These are phyloP conservation scores for Invenusta paracnida DNA, from an alignment of 2,888 invertebrate genomes.

Conservation along the genomic window DNA sequence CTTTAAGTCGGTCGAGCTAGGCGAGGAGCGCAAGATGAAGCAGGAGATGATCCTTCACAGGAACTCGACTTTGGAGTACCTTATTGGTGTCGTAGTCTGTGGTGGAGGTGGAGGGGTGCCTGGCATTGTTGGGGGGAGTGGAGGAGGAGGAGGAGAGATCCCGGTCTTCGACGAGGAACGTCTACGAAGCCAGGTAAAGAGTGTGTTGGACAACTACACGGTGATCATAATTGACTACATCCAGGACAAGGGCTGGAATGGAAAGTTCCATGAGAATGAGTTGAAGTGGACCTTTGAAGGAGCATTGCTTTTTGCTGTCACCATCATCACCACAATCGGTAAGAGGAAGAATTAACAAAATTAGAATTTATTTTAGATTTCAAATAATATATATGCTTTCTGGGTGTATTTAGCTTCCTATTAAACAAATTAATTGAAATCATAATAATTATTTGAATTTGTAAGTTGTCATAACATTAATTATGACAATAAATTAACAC, in stretches of 20 bases:
- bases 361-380: no score
- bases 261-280: background rate
- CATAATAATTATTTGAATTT: no score
- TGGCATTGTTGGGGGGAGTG: background rate
- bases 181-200: background rate
- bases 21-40: slow-evolving; percentile 24
- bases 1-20: slow-evolving; percentile 31
- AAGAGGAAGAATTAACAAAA: no score
- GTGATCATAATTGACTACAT: background rate
- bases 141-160: background rate
- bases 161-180: background rate
- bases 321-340: slow-evolving; percentile 37
- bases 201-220: background rate
- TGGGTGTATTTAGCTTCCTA: no score
- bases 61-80: background rate
- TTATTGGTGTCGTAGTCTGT: background rate
- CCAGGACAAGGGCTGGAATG: slow-evolving; percentile 39
- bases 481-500: no score
- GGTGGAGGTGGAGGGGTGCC: background rate
- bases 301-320: slow-evolving; percentile 31
- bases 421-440: no score
- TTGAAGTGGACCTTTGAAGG: slow-evolving; percentile 34
- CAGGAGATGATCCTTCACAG: background rate
- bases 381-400: no score
- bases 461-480: no score